Evolutionary conservation across 2,888 invertebrate species (phyloP), one percentile per base, ranked within the genome.

Genomic region (Cyaniris semiargus): DNA sequence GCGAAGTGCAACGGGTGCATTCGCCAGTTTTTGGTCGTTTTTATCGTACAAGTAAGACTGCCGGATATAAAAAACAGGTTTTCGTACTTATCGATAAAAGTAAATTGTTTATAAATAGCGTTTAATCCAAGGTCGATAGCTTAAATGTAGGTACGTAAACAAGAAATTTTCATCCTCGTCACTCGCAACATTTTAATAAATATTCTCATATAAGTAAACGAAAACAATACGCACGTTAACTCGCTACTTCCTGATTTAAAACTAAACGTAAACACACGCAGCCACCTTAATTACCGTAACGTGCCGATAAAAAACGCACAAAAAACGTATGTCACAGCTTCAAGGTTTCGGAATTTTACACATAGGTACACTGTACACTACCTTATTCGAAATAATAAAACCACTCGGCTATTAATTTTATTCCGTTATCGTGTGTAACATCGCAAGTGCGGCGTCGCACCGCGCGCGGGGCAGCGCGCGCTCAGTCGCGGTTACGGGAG

Each of bases 391-490:
- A 87, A 88, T 90, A 86, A 85, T 84, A 85, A 74, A 72, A 44
- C 27, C 44, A 38, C 72, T 72, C 6, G 44, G 38, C 15, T 72
- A 44, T n/a, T n/a, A n/a, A n/a, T 72, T 72, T 72, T 72, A 72
- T 72, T 38, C 89, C 90, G 90, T 89, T 88, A 87, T 86, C 83
- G 85, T 87, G 86, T 86, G 82, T 89, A 89, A 88, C 90, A 90
- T 91, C 88, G 88, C 91, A 92, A 90, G 88, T 89, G 92, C 87
- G 82, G 82, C 86, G 85, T 84, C 85, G 86, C 89, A 88, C 90
- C 90, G 88, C 90, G 90, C 91, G 91, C 91, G 90, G 85, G 86
- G 91, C 92, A 90, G 91, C 93, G 91, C 93, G 91, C 92, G 91
- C 93, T 92, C 93, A 89, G 88, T 91, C 90, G 91, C 92, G 92